Percentiles rank a stretch among this genome's conserved stretches.
These are phyloP conservation scores for Paracyclopina nana DNA, from an alignment of 1,140 invertebrate species.

Conservation along the genomic window DNA sequence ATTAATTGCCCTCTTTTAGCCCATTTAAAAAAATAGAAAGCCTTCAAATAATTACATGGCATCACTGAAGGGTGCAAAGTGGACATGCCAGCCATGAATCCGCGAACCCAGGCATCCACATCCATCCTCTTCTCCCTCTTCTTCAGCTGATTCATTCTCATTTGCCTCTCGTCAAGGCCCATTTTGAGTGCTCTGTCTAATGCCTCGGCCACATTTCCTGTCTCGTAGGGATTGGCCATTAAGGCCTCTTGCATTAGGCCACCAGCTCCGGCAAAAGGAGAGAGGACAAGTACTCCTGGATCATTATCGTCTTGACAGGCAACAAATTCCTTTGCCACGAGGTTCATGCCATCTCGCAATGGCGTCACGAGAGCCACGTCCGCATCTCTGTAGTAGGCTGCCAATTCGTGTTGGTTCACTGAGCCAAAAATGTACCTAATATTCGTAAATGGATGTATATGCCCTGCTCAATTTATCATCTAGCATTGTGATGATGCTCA, in stretches of 20 bases:
- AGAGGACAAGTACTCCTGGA: conserved; percentile 60
- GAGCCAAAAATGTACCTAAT: conserved; percentile 65
- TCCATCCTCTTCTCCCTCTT: conserved; percentile 49
- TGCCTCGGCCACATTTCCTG: conserved; percentile 62
- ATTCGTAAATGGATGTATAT: not conserved
- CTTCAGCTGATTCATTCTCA: conserved; percentile 64
- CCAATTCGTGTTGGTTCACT: conserved; percentile 55
- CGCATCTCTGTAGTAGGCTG: conserved; percentile 53
- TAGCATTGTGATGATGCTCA: not conserved
- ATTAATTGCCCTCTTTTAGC: no score
- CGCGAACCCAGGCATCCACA: conserved; percentile 71
- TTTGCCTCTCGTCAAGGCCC: conserved; percentile 64
- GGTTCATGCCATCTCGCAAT: conserved; percentile 72
- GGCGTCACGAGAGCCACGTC: conserved; percentile 67
- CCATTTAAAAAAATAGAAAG: no score
- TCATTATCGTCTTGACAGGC: conserved; percentile 70
- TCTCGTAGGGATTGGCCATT: conserved; percentile 75
- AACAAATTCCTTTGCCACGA: conserved; percentile 80
- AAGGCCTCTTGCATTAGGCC: conserved; percentile 25
- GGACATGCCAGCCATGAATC: conserved; percentile 41
- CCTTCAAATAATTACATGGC: no score
- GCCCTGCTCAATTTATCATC: not conserved
- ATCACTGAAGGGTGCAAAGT: no score
- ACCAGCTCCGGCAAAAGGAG: conserved; percentile 65
- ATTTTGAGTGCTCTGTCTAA: conserved; percentile 65